Conservation (phyloP, 2,797 vertebrate genomes). For the Rhynchotus rufescens region DNA sequence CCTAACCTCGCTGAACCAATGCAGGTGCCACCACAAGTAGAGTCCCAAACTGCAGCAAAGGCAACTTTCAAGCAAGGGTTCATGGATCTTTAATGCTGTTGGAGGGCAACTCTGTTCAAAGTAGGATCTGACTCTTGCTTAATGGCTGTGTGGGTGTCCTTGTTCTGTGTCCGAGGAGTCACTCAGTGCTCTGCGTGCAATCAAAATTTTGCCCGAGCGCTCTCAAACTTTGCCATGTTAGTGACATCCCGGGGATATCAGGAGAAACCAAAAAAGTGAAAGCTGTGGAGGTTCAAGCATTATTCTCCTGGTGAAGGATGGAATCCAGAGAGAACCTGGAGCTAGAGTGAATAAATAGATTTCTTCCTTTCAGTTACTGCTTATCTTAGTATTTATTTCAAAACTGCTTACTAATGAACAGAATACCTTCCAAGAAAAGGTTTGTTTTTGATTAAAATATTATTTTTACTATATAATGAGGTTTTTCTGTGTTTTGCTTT, state of each 20-base stretch:
- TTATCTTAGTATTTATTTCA: not conserved
- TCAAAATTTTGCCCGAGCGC: not conserved
- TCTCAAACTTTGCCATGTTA: not conserved
- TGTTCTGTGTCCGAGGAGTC: not conserved
- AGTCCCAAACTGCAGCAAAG: not conserved
- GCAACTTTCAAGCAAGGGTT: not conserved
- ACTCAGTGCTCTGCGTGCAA: rapidly evolving
- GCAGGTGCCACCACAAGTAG: not conserved
- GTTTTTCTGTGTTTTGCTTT: not conserved
- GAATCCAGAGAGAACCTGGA: not conserved
- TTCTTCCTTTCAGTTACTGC: not conserved
- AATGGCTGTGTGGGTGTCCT: not conserved
- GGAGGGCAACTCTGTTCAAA: not conserved
- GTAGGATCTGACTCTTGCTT: rapidly evolving
- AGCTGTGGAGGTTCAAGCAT: not conserved
- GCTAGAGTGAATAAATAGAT: not conserved
- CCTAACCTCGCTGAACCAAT: not conserved
- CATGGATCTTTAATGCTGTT: not conserved
- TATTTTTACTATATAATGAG: not conserved
- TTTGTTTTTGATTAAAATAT: not conserved
- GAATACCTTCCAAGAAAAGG: not conserved
- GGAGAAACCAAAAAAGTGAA: not conserved
- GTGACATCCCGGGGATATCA: not conserved
- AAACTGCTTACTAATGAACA: not conserved
- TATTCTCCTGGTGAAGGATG: not conserved